Base-by-base conservation (phyloP, 2,113 vertebrate genomes). In the Noctilio leporinus region DNA sequence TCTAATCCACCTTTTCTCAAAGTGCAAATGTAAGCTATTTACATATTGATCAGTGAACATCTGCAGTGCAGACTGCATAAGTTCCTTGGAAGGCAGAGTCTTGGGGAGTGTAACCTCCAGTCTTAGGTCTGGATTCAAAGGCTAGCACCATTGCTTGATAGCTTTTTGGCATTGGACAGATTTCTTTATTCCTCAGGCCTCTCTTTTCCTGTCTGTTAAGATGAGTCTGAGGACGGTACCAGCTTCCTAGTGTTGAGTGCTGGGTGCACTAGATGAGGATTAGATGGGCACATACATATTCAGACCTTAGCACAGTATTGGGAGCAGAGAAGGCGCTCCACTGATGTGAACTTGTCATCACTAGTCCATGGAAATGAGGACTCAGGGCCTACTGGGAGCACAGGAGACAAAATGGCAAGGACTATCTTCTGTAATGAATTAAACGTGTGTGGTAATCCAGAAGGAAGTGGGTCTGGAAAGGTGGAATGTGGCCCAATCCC, bases 361-460 rank as follows among this genome's bases (percentile, higher is more conserved):
- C 2, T 1, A 17, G 17, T 19, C 43, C 35, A 7, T 22, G 64
- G 64, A 53, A 65, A 7, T 0, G 47, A 53, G 43, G 90, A 35
- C 76, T 5, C 38, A 1, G 76, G 11, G 45, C 22, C 35, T 5
- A 3, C 1, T 1, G 67, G 33, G 33, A 7, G 6, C 47, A 69
- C 17, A 5, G 30, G 86, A 43, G 35, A 10, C n/a, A 33, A 6
- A 22, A 30, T 1, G 2, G 9, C 26, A 0, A 0, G 8, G 0
- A 1, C 12, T 0, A 0, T 69, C 20, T 28, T 45, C 28, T 0
- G 5, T 4, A 2, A 10, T 10, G 47, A 20, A 24, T 78, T 26
- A 0, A 8, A 7, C 1, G 6, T 40, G 40, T 10, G 49, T 10
- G 33, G 3, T 4, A 9, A 16, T 5, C 3, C 7, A 26, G 55